phyloP scores from a whole-genome alignment of 1,140 invertebrate genomes.

The Coenobita brevimanus region DNA sequence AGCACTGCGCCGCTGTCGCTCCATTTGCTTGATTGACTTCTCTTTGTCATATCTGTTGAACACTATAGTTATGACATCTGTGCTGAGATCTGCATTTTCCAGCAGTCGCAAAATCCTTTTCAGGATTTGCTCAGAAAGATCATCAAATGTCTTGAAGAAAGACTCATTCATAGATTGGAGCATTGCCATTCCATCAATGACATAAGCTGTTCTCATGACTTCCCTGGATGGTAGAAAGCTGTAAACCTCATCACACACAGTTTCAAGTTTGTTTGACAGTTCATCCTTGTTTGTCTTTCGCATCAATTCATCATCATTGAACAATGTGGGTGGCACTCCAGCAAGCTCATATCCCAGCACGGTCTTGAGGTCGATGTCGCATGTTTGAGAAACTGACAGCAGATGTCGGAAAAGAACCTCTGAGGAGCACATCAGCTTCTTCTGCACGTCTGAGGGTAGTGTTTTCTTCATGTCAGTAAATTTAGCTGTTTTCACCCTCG shows the following conservation, averaged over 20 bases:
- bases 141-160: constrained; percentile 21
- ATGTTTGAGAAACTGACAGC: constrained; percentile 6
- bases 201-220: constrained; percentile 28
- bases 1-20: constrained; percentile 4
- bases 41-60: constrained; percentile 28
- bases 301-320: constrained; percentile 26
- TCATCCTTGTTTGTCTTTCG: constrained; percentile 31
- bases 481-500: background rate
- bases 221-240: constrained; percentile 17
- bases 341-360: constrained; percentile 18
- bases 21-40: constrained; percentile 28
- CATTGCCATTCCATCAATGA: constrained; percentile 36
- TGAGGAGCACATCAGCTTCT: constrained; percentile 7
- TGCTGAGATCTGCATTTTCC: constrained; percentile 21
- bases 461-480: background rate
- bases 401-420: constrained; percentile 14
- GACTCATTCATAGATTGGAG: constrained; percentile 27
- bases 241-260: constrained; percentile 29
- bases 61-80: constrained; percentile 23
- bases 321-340: constrained; percentile 30
- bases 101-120: constrained; percentile 19
- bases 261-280: constrained; percentile 32
- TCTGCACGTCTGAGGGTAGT: constrained; percentile 3
- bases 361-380: constrained; percentile 16
- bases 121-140: constrained; percentile 13